phyloP scores from a whole-genome alignment of 2,797 vertebrate genomes.

The Euphonia xanthogaster region DNA sequence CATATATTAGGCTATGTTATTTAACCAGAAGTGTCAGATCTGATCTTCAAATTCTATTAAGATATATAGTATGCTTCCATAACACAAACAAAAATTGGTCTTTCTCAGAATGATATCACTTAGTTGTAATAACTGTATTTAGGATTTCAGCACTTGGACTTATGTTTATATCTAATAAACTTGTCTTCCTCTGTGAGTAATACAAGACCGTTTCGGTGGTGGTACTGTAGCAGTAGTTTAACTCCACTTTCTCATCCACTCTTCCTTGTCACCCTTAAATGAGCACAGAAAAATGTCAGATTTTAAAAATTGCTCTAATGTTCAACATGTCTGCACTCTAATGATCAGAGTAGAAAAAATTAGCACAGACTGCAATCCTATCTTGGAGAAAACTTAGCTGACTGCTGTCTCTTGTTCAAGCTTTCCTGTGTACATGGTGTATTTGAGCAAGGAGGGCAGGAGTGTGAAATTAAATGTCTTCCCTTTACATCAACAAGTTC shows the following conservation, averaged over 20 bases:
- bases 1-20: rapidly evolving
- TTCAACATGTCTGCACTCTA: background rate
- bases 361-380: background rate
- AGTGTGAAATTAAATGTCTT: background rate
- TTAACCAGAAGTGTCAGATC: background rate
- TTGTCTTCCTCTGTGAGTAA: background rate
- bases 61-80: rapidly evolving
- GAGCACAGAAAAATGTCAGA: background rate
- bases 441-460: background rate
- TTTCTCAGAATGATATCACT: background rate
- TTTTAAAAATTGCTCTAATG: background rate
- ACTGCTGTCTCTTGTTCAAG: background rate
- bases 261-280: background rate
- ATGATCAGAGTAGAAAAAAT: background rate
- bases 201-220: rapidly evolving
- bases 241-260: background rate
- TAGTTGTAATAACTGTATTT: background rate
- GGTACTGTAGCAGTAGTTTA: background rate
- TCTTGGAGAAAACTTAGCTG: background rate
- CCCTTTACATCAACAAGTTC: background rate
- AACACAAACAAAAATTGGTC: background rate
- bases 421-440: background rate
- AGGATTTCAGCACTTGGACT: background rate
- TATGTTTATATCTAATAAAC: background rate
- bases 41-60: background rate